These are phyloP conservation scores for Drosophila monieri DNA, from an alignment of 2,888 invertebrate genomes.

Conservation along the genomic window DNA sequence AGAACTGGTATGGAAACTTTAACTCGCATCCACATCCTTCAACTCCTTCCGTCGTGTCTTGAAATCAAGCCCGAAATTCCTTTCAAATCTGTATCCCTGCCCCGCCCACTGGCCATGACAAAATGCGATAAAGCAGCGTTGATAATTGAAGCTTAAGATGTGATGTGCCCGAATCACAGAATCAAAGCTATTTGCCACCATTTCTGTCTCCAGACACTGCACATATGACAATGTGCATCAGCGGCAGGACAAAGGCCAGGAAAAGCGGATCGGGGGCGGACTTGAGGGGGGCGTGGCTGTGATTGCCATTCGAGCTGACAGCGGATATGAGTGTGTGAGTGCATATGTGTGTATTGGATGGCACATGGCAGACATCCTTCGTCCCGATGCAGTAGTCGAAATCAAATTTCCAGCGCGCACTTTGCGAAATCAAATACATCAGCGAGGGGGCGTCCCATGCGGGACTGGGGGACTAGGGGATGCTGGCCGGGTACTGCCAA, in stretches of 20 bases:
- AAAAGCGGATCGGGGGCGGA: constrained; percentile 1
- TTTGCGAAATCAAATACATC: constrained; percentile 76
- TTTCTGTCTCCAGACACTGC: constrained; percentile 47
- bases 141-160: constrained; percentile 45
- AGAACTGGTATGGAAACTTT: not conserved
- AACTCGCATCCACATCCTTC: not conserved
- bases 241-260: constrained; percentile 39
- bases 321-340: constrained; percentile 39
- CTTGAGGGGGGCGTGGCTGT: constrained; percentile 57
- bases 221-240: constrained; percentile 49
- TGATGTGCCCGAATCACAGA: constrained; percentile 18
- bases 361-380: constrained; percentile 41
- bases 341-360: constrained; percentile 36
- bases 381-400: constrained; percentile 44
- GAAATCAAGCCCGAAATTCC: not conserved
- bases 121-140: constrained; percentile 22
- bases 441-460: constrained; percentile 24
- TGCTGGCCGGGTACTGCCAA: not conserved
- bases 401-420: constrained; percentile 78
- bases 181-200: constrained; percentile 47
- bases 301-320: constrained; percentile 71
- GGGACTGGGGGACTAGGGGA: constrained; percentile 12
- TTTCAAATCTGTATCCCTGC: not conserved
- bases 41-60: not conserved
- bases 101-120: not conserved